A percentile compares a stretch with the other conserved stretches of the same genome.
These are phyloP conservation scores for Ernsta delagoae DNA, from an alignment of 2,888 invertebrate species.

Conservation along the genomic window DNA sequence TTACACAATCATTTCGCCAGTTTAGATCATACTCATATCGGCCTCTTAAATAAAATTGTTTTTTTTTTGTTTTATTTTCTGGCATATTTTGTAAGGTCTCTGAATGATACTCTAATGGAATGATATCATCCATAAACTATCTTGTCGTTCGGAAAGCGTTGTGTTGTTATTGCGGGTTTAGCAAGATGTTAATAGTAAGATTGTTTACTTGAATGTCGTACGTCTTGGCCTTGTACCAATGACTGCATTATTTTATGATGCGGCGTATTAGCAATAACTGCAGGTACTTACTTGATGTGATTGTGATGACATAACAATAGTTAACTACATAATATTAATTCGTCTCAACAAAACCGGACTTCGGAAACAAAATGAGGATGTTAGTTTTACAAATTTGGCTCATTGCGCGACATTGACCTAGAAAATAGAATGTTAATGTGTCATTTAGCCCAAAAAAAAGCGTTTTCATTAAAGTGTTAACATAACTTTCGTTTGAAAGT, in stretches of 20 bases:
- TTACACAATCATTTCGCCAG: conserved; percentile 52
- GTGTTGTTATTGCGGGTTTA: conserved; percentile 11
- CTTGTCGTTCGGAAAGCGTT: neutral
- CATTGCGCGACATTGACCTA: neutral
- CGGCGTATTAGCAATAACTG: neutral
- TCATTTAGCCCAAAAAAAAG: neutral
- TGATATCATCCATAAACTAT: conserved; percentile 32
- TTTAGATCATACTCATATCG: conserved; percentile 37
- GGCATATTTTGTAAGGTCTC: conserved; percentile 37
- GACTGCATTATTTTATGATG: conserved; percentile 24
- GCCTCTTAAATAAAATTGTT: conserved; percentile 12
- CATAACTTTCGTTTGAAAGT: conserved; percentile 9
- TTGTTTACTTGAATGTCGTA: neutral
- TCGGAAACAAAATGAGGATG: conserved; percentile 12
- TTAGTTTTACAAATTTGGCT: conserved; percentile 23
- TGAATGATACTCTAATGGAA: conserved; percentile 20
- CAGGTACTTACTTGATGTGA: neutral
- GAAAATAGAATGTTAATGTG: too few species aligned
- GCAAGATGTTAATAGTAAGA: neutral
- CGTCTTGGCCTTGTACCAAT: conserved; percentile 8
- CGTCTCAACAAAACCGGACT: too few species aligned
- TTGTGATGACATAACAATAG: conserved; percentile 6
- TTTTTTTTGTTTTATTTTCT: conserved; percentile 24
- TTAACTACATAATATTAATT: too few species aligned
- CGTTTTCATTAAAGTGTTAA: conserved; percentile 18